Evolutionary conservation across 2,888 invertebrate species (phyloP), one percentile per base, ranked within the genome.

Genomic region (Xestia ashworthii): DNA sequence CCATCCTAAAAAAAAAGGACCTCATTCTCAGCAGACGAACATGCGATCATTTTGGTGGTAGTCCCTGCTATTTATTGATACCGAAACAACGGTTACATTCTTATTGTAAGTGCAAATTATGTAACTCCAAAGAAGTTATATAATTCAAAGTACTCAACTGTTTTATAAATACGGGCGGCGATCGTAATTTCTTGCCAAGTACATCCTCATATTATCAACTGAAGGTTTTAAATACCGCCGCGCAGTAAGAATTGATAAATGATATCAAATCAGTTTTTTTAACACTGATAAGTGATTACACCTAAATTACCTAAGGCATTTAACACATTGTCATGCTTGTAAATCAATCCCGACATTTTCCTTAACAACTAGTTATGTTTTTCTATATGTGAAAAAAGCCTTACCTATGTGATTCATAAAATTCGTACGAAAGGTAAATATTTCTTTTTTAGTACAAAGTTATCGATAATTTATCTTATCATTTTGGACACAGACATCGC

Each of bases 391-490:
- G 50, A n/a, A 81, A 55, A 69, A 41, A 32, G 55, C 65, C 71
- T 70, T 70, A n/a, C n/a, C n/a, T n/a, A 85, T 14, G 60, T 82
- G 78, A 84, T 48, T 81, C 82, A 82, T 44, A 22, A 1, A 74
- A 46, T 75, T 62, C 74, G n/a, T 41, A 67, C n/a, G 78, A 80
- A 78, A 60, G 71, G 22, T 76, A 70, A 48, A 69, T 83, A 67
- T 76, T 80, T 73, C 14, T 44, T 76, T 41, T 72, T 84, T 38
- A 70, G 71, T 62, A 71, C 70, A 71, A 32, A 82, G 62, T 85
- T 89, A 88, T 89, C 89, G 73, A 75, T 74, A 75, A 78, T 81
- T 71, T 89, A 89, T 88, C 89, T 89, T 88, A 88, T 88, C 88
- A 46, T 50, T 69, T 75, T 72, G 68, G 64, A 55, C 60, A 76